Base-by-base conservation (phyloP, 2,888 invertebrate genomes). In the Bellardia bayeri region DNA sequence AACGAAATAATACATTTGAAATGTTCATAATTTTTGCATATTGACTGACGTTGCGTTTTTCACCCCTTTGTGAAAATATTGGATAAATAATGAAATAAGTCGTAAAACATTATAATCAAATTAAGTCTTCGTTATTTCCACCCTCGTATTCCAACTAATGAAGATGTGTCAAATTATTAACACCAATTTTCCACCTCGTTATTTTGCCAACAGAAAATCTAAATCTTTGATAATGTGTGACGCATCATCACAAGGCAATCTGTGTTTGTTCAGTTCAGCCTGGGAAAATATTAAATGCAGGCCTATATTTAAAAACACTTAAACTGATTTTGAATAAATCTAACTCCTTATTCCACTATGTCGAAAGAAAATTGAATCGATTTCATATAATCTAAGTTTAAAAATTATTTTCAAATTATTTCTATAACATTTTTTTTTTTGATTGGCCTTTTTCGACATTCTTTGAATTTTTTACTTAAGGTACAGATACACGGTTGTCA, bases 181-280 rank as follows among this genome's bases (percentile, higher is more conserved):
- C 84, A 85, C 75, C 81, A 87, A 87, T 87, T 87, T 87, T 87
- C 82, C 87, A 85, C 64, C 64, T 87, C 74, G 87, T 87, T 87
- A 85, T 83, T 85, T 87, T 74, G 69, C 42, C 76, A 37, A 33
- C 4, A 71, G 11, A 45, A 5, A 82, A 42, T 23, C 23, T 9
- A 45, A 74, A 40, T 56, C 23, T 16, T 6, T 42, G 42, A 68
- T 69, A 61, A 49, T n/a, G 14, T 58, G 30, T 16, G 16, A 30
- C 13, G 30, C 42, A 64, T 51, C 42, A 64, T 51, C 33, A 66
- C 51, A n/a, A 14, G 9, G 51, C 33, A 79, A 74, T 74, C 51
- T 56, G 16, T 64, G 40, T 51, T 71, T 64, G 61, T 45, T 51
- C 54, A 54, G 13, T 66, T 23, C 2, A 45, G 64, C 13, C 66